Conservation (phyloP, 2,113 vertebrate species). For the Arizona elegans region DNA sequence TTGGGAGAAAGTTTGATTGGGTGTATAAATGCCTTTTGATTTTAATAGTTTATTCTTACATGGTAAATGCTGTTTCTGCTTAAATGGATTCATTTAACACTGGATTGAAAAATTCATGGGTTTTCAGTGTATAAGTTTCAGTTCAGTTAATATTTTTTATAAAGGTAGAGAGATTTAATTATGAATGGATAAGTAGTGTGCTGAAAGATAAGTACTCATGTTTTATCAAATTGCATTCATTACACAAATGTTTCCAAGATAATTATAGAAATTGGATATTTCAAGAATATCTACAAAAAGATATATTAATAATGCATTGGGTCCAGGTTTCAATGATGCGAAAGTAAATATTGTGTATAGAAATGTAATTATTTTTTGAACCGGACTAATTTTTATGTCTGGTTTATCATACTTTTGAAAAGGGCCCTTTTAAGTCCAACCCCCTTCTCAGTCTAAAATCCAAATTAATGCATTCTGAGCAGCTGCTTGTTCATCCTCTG, state of each 20-base stretch:
- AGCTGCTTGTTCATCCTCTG: not conserved
- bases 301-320: not conserved
- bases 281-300: not conserved
- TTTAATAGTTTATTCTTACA: not conserved
- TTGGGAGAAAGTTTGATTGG: not conserved
- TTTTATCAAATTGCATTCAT: not conserved
- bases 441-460: not conserved
- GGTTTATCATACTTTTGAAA: not conserved
- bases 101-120: not conserved
- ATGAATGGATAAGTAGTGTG: not conserved
- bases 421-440: not conserved
- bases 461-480: not conserved
- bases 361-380: not conserved
- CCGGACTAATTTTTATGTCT: not conserved
- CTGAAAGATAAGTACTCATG: not conserved
- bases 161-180: not conserved
- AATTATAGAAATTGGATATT: not conserved
- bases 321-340: not conserved
- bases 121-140: not conserved
- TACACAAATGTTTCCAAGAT: not conserved
- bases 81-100: not conserved
- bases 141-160: not conserved
- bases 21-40: not conserved
- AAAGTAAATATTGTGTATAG: not conserved
- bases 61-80: not conserved